phyloP scores from a whole-genome alignment of 92 coral and sea anemone genomes.

The Meandrina meandrites region DNA sequence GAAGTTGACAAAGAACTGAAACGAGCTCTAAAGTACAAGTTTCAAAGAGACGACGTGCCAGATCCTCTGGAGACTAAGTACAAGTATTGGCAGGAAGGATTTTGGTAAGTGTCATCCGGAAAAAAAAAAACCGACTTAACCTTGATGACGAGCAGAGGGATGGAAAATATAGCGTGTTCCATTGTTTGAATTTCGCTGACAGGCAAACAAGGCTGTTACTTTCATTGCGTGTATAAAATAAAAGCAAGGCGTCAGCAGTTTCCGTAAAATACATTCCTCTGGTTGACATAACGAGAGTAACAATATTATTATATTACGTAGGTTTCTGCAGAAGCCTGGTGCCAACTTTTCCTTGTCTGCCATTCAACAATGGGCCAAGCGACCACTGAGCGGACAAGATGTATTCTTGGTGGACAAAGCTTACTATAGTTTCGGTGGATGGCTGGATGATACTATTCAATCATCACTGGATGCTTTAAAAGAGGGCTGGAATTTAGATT shows the following conservation, averaged over 20 bases:
- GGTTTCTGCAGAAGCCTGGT: constrained; percentile 19
- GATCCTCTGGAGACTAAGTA: constrained; percentile 32
- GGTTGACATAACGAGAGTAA: neutral
- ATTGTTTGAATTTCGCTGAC: no score
- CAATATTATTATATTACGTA: neutral
- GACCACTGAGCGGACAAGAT: constrained; percentile 14
- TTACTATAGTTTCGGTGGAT: constrained; percentile 32
- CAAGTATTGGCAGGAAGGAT: constrained; percentile 43
- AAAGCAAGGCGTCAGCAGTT: no score
- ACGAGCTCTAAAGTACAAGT: constrained; percentile 42
- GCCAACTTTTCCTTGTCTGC: neutral
- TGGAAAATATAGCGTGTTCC: no score
- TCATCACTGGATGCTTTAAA: neutral
- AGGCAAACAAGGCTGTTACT: no score
- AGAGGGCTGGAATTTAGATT: constrained; percentile 13
- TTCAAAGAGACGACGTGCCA: constrained; percentile 1
- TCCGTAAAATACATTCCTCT: no score
- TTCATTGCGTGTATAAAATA: no score
- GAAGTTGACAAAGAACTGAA: constrained; percentile 20
- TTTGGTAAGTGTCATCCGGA: constrained; percentile 29
- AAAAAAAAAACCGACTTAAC: no score
- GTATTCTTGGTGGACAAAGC: constrained; percentile 40
- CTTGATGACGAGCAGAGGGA: no score
- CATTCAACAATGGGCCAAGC: constrained; percentile 20
- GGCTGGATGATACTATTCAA: neutral